These are phyloP conservation scores for Apocheima hispidaria DNA, from an alignment of 2,888 invertebrate species.

Conservation along the genomic window DNA sequence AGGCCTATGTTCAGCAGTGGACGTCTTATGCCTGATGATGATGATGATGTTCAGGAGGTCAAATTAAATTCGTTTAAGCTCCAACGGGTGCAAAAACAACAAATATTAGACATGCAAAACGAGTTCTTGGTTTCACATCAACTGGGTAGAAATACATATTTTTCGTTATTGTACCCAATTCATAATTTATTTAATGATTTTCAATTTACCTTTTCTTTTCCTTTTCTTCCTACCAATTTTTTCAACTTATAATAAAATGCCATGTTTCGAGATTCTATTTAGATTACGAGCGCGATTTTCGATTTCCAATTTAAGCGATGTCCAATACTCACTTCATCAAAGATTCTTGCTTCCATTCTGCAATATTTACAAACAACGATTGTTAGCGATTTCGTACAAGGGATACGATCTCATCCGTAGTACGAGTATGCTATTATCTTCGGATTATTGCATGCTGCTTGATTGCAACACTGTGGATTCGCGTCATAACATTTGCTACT, in stretches of 20 bases:
- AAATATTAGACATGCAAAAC: slow-evolving; percentile 45
- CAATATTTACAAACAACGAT: slow-evolving; percentile 26
- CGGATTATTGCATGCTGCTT: slow-evolving; percentile 39
- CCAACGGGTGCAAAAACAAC: slow-evolving; percentile 37
- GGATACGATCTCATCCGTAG: slow-evolving; percentile 28
- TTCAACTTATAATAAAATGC: neutral
- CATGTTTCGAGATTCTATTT: neutral
- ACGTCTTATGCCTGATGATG: too few species aligned
- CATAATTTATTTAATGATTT: slow-evolving; percentile 3
- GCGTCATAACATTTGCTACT: slow-evolving; percentile 55
- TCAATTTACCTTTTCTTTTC: neutral
- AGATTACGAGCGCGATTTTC: too few species aligned
- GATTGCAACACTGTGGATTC: slow-evolving; percentile 45
- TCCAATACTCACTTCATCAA: neutral
- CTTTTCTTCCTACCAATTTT: too few species aligned
- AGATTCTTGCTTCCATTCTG: slow-evolving; percentile 7
- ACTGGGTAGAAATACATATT: slow-evolving; percentile 44
- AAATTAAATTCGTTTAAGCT: slow-evolving; percentile 30
- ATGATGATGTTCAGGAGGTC: slow-evolving; percentile 25
- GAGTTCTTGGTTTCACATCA: slow-evolving; percentile 57
- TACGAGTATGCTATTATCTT: slow-evolving; percentile 29
- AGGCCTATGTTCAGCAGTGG: too few species aligned
- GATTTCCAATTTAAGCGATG: too few species aligned
- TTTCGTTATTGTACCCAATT: slow-evolving; percentile 45
- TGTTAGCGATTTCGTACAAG: slow-evolving; percentile 22